Evolutionary conservation across 2,113 vertebrate genomes (phyloP).

Genomic region (Cololabis saira): DNA sequence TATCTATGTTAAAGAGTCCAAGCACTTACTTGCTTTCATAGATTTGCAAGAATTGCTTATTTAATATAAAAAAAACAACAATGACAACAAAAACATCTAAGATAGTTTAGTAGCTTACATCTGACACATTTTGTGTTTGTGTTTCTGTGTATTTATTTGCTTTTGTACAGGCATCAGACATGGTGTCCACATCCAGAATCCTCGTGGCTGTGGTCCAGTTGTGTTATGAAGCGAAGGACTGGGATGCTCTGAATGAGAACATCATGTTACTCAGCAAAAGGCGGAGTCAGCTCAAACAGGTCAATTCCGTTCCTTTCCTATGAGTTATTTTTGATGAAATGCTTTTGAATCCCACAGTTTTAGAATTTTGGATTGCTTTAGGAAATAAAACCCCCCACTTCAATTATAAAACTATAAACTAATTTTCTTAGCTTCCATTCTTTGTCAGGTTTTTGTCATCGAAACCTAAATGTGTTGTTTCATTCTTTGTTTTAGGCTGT

Average conservation of each 20-base stretch:
- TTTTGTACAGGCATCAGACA: conserved; percentile 90
- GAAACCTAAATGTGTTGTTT: conserved; percentile 4
- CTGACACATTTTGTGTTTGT: not conserved
- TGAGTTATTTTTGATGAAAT: not conserved
- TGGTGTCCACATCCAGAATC: conserved; percentile 97
- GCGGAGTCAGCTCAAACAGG: conserved; percentile 98
- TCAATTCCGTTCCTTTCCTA: conserved; percentile 49
- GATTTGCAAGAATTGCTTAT: too few species aligned
- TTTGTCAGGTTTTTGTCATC: not conserved
- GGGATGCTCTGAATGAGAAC: conserved; percentile 98
- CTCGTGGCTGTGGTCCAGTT: conserved; percentile 96
- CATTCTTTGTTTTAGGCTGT: conserved; percentile 87
- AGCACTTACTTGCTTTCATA: too few species aligned
- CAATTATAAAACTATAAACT: not conserved
- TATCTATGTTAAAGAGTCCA: too few species aligned
- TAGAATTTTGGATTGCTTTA: not conserved
- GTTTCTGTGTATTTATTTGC: not conserved
- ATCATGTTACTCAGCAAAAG: conserved; percentile 97
- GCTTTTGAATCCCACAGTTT: not conserved
- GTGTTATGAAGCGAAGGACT: conserved; percentile 96
- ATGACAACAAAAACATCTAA: too few species aligned
- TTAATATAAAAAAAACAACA: too few species aligned
- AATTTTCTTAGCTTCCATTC: not conserved
- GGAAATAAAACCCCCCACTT: not conserved
- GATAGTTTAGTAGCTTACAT: too few species aligned